Percentiles rank a stretch among this genome's conserved stretches.
Evolutionary conservation across 2,797 vertebrate genomes (phyloP).

Genomic region (Picus viridis): DNA sequence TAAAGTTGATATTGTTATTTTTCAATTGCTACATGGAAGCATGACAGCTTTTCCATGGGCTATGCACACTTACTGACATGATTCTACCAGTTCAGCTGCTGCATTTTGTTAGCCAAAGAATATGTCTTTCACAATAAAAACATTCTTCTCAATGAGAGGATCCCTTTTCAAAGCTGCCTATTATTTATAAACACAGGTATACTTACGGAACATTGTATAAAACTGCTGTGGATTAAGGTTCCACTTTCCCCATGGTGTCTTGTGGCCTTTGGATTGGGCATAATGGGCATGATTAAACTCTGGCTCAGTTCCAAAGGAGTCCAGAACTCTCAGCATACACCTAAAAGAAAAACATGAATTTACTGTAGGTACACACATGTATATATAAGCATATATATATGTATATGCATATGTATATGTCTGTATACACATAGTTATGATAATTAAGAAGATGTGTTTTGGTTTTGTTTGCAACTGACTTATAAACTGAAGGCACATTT

Average conservation of each 20-base stretch:
- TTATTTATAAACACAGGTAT: neutral
- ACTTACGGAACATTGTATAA: slow-evolving; percentile 99
- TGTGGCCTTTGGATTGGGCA: slow-evolving; percentile 97
- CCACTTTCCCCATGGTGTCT: slow-evolving; percentile 99
- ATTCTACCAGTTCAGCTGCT: neutral
- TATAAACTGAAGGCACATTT: neutral
- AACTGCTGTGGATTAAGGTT: slow-evolving; percentile 99
- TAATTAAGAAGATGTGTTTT: neutral
- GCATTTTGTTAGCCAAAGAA: neutral
- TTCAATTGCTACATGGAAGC: neutral
- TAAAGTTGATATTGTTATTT: neutral
- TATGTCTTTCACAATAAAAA: neutral
- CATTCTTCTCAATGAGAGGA: neutral
- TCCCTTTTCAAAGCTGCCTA: neutral
- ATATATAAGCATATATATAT: neutral
- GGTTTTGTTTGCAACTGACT: neutral
- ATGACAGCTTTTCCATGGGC: neutral
- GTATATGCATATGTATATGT: neutral
- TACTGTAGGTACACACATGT: neutral
- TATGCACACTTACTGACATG: neutral
- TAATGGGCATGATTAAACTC: slow-evolving; percentile 99
- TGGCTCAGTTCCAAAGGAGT: slow-evolving; percentile 97
- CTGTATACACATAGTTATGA: neutral
- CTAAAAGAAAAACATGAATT: slow-evolving; percentile 71
- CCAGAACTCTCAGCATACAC: slow-evolving; percentile 96